phyloP scores from a whole-genome alignment of 2,888 invertebrate species.

The Eupithecia subfuscata region DNA sequence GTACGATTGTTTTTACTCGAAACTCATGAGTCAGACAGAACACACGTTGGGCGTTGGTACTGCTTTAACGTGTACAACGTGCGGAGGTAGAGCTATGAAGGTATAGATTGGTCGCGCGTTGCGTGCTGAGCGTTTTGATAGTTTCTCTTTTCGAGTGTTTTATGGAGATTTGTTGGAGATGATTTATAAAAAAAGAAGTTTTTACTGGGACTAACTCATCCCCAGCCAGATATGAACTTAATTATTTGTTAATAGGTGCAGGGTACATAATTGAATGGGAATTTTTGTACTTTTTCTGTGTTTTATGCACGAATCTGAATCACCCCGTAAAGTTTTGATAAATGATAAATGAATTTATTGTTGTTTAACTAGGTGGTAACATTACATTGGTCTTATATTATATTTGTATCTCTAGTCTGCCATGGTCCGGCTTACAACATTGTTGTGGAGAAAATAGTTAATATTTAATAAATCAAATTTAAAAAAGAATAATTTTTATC shows the following conservation, averaged over 20 bases:
- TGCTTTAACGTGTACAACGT: conserved; percentile 25
- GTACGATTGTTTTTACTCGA: conserved; percentile 26
- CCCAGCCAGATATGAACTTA: background rate
- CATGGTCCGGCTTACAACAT: too few relatives aligned
- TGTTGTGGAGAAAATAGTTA: too few relatives aligned
- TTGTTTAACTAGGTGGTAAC: too few relatives aligned
- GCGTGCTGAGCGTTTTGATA: background rate
- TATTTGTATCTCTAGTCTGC: too few relatives aligned
- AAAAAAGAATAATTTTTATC: too few relatives aligned
- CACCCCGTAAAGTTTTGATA: too few relatives aligned
- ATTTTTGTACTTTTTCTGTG: background rate
- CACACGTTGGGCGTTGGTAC: conserved; percentile 29
- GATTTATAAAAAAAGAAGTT: too few relatives aligned
- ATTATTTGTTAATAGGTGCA: background rate
- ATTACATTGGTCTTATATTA: too few relatives aligned
- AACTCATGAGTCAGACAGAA: conserved; percentile 46
- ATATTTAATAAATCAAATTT: too few relatives aligned
- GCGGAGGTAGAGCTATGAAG: conserved; percentile 25
- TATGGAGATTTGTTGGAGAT: background rate
- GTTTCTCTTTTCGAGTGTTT: background rate
- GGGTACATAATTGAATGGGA: background rate
- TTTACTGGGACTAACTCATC: background rate
- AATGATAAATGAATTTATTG: too few relatives aligned
- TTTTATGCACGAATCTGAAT: background rate
- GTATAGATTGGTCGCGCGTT: conserved; percentile 5